Base-by-base conservation (phyloP, 92 coral and sea anemone species). In the Montipora capitata region DNA sequence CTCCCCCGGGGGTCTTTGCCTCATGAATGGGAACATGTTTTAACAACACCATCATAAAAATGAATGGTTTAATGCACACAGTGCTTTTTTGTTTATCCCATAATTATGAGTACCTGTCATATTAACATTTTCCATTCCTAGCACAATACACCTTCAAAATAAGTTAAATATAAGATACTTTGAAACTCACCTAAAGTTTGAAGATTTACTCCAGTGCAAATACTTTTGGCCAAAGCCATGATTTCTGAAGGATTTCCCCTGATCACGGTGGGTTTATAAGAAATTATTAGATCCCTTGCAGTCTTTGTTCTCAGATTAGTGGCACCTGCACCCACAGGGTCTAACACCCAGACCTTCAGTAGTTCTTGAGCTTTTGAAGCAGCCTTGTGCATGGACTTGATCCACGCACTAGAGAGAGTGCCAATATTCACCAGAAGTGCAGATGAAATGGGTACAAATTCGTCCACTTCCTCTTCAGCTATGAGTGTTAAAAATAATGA, bases 381-480 rank as follows among this genome's bases (percentile, higher is more conserved):
- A n/a, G 89, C 92, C 78, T 82, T 88, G 78, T 82, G 82, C 92
- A 88, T 88, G 82, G 92, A 82, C 35, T 39, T 75, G 77, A 88
- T 66, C 92, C 92, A 88, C 6, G 83, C 78, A 40, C 48, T 9
- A 39, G 92, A 88, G 59, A 88, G 84, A 16, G 92, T 88, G n/a
- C 92, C 92, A 49, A 88, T 88, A 57, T 88, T 88, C 78, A 88
- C 67, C 83, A 82, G 54, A 59, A 88, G 78, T 18, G 89, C 89
- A 48, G 88, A 82, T 38, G 78, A 74, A 77, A 88, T 63, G 40
- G 83, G 0, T 27, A 82, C 84, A 88, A 88, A 88, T 40, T 88
- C 92, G 63, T 88, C 92, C 14, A 88, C 89, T 75, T 81, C 92
- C 18, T 88, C 92, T 52, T 88, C 92, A 76, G 92, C 92, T 88